Percentiles rank a stretch among this genome's conserved stretches.
These are phyloP conservation scores for Biston stratarius DNA, from an alignment of 2,888 invertebrate genomes.

Conservation along the genomic window DNA sequence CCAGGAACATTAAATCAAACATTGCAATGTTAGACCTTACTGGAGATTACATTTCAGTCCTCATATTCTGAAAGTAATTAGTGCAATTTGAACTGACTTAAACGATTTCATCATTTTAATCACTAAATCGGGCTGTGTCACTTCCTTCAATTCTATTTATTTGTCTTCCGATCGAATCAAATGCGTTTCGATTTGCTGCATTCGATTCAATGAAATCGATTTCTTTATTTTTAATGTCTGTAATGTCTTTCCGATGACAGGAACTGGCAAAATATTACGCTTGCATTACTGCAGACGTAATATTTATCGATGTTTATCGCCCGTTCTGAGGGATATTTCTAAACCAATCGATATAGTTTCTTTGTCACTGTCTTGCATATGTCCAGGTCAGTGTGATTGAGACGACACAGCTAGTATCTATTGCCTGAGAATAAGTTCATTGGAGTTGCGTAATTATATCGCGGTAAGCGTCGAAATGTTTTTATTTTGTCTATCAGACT, in stretches of 20 bases:
- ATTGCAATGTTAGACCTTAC: neutral
- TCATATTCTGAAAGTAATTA: slow-evolving; percentile 33
- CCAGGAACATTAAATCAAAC: neutral
- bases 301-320: slow-evolving; percentile 50
- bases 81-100: slow-evolving; percentile 23
- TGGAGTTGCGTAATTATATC: slow-evolving; percentile 46
- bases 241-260: slow-evolving; percentile 41
- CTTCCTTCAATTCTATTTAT: slow-evolving; percentile 37
- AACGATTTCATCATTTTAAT: slow-evolving; percentile 31
- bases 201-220: slow-evolving; percentile 40
- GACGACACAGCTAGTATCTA: neutral
- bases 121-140: slow-evolving; percentile 25
- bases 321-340: slow-evolving; percentile 21
- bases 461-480: slow-evolving; percentile 19
- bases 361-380: neutral
- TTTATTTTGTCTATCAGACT: slow-evolving; percentile 33
- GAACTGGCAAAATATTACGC: slow-evolving; percentile 41
- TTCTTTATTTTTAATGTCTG: slow-evolving; percentile 38
- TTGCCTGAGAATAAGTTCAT: neutral
- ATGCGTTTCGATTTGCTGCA: slow-evolving; percentile 42
- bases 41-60: neutral
- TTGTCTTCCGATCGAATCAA: slow-evolving; percentile 36
- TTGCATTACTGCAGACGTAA: slow-evolving; percentile 41
- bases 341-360: neutral
- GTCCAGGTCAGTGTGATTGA: neutral